Conservation (phyloP, 2,113 vertebrate genomes). For the Neotoma lepida region DNA sequence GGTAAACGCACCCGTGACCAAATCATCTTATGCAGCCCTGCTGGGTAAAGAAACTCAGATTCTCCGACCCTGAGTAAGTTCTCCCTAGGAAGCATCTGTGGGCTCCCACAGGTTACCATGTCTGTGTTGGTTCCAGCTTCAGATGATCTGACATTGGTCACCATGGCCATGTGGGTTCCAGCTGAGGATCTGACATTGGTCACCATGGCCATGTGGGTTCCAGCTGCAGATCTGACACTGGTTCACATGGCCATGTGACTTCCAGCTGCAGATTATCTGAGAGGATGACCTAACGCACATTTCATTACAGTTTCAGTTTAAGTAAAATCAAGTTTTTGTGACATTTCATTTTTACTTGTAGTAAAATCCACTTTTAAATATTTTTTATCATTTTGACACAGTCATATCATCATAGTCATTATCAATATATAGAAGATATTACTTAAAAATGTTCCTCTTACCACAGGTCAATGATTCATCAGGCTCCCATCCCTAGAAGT, state of each 20-base stretch:
- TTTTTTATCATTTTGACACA: neutral
- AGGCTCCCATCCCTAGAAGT: neutral
- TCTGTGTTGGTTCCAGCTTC: neutral
- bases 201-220: neutral
- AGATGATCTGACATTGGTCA: neutral
- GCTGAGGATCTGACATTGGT: neutral
- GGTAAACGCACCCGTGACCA: too few species aligned
- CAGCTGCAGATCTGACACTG: too few species aligned
- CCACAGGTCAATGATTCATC: neutral
- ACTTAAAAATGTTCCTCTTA: neutral
- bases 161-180: neutral
- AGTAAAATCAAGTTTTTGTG: neutral
- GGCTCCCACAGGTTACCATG: neutral
- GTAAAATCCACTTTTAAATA: neutral
- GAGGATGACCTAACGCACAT: neutral
- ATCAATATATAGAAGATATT: neutral
- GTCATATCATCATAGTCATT: neutral
- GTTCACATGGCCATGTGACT: neutral
- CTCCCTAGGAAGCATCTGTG: too few species aligned
- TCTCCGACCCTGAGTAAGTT: too few species aligned
- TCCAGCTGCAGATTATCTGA: too few species aligned
- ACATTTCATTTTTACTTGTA: neutral
- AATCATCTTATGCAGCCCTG: too few species aligned
- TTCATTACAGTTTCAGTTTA: neutral
- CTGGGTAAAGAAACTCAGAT: too few species aligned